These are phyloP conservation scores for Mylabris phalerata DNA, from an alignment of 1,140 invertebrate species.

Conservation along the genomic window DNA sequence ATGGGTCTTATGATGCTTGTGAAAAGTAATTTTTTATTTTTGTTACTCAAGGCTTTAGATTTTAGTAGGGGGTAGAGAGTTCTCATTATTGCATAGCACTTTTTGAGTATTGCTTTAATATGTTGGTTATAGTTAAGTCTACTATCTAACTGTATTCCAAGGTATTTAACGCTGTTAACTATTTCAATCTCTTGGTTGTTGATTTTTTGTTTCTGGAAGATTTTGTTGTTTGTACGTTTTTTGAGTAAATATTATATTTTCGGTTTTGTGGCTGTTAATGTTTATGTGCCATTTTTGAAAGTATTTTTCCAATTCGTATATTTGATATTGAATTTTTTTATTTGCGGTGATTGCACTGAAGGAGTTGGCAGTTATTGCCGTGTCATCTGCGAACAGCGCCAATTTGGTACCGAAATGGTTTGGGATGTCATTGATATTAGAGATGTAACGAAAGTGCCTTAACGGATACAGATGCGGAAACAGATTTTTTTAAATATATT, in stretches of 20 bases:
- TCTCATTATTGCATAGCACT: conserved; percentile 17
- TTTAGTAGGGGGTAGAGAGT: conserved; percentile 22
- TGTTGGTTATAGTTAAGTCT: background rate
- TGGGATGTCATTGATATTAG: conserved; percentile 24
- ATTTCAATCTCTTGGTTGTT: background rate
- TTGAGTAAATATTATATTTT: background rate
- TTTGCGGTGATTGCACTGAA: background rate
- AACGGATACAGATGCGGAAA: too few species aligned
- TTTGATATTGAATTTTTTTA: background rate
- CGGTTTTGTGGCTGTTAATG: conserved; percentile 2
- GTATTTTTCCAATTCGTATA: background rate
- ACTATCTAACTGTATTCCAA: conserved; percentile 2
- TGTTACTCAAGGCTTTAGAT: background rate
- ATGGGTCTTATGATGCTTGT: background rate
- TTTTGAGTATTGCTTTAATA: background rate
- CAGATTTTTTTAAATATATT: too few species aligned
- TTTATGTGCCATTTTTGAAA: conserved; percentile 1
- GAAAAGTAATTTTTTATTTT: conserved; percentile 1
- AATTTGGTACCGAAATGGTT: conserved; percentile 15
- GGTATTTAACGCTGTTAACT: conserved; percentile 3
- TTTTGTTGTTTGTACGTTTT: background rate
- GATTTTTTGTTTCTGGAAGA: too few species aligned
- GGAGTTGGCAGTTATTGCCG: conserved; percentile 11
- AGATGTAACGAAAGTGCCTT: too few species aligned
- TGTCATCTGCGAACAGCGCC: conserved; percentile 30